Base-by-base conservation (phyloP, 2,888 invertebrate genomes). In the Agrochola circellaris region DNA sequence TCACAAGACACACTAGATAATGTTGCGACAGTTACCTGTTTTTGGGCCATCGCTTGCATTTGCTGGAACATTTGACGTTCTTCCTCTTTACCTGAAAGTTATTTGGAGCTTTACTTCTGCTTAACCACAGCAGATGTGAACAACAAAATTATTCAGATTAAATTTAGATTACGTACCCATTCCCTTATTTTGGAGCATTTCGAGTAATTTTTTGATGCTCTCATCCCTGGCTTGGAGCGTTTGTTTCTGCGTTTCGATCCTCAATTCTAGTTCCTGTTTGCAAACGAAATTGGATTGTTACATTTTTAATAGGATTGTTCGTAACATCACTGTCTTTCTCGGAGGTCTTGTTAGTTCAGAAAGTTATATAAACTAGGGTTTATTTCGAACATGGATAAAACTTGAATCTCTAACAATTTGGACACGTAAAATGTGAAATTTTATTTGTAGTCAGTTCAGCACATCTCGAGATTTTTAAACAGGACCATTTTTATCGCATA, bases 221-320 rank as follows among this genome's bases (percentile, higher is more conserved):
- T 99, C 99, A 96, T 99, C 99, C 90, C 99, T 97, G 68, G 99
- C 99, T 93, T 98, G 98, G 88, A 99, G 97, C 66, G 99, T 99
- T 97, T 99, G 99, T 96, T 99, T 99, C 96, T 99, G 99, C 54
- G 99, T 99, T 95, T 99, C 99, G 92, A 99, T 99, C 91, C 99
- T 98, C 92, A 99, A 97, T 96, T 99, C 99, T 96, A 99, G 97
- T 97, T 99, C 99, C 98, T 99, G 97, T 77, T 97, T 83, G 76
- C 67, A 81, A 88, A 85, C 71, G 58, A 85, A 88, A 87, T 83
- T 82, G 66, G 76, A 60, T 82, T 79, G 80, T 82, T 87, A 79
- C 73, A 81, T 80, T 74, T 77, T 76, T 64, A 76, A 82, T 48
- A 75, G 64, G 58, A 67, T 80, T 79, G 58, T 65, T 77, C 69